phyloP scores from a whole-genome alignment of 1,140 invertebrate species.

The Homalodisca vitripennis region DNA sequence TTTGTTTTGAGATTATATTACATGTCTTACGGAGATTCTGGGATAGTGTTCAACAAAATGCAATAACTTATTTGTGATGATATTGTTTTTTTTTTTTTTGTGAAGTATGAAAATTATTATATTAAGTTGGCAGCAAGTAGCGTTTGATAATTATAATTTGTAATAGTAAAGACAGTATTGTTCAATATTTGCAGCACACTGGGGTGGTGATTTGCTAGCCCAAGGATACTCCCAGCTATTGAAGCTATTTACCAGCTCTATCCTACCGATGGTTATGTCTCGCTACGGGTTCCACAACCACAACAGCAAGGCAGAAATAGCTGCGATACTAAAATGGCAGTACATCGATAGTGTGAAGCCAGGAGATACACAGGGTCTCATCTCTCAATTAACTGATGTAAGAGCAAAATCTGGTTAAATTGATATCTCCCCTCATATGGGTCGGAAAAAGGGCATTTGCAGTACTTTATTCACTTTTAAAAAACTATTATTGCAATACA shows the following conservation, averaged over 20 bases:
- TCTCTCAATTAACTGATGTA: conserved; percentile 42
- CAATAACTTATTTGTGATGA: too few relatives aligned
- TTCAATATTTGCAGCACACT: conserved; percentile 46
- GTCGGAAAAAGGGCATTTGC: too few relatives aligned
- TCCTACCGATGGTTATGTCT: conserved; percentile 51
- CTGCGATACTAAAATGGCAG: conserved; percentile 53
- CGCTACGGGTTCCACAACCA: conserved; percentile 45
- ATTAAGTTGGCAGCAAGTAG: too few relatives aligned
- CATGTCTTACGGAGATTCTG: too few relatives aligned
- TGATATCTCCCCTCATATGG: too few relatives aligned
- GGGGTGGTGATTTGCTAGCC: conserved; percentile 52
- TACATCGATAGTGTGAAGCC: conserved; percentile 50
- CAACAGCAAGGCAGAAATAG: conserved; percentile 42
- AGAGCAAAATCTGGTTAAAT: too few relatives aligned
- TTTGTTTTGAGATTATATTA: too few relatives aligned
- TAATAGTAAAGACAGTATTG: not conserved
- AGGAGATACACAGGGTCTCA: conserved; percentile 42
- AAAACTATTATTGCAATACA: too few relatives aligned
- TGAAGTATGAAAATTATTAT: too few relatives aligned
- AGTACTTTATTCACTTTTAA: too few relatives aligned
- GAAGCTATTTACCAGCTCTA: conserved; percentile 51
- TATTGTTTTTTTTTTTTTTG: too few relatives aligned
- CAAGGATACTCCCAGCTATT: conserved; percentile 51
- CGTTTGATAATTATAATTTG: not conserved
- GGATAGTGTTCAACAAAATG: too few relatives aligned